phyloP scores from a whole-genome alignment of 2,888 invertebrate species.

The Acutogordius australiensis region DNA sequence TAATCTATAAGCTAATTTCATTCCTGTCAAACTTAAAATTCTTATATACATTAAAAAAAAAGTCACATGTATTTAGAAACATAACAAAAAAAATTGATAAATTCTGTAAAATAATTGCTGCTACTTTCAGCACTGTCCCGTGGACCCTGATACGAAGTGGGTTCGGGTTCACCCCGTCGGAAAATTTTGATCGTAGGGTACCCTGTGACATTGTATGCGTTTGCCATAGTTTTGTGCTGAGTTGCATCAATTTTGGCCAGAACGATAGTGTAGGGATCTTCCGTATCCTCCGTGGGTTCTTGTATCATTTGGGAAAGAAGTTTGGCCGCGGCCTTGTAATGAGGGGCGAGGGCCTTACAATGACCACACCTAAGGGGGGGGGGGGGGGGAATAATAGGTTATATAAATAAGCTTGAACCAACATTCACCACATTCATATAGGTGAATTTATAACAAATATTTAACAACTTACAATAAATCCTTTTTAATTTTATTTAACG shows the following conservation, averaged over 20 bases:
- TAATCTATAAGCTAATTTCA: too few relatives aligned
- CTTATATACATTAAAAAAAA: too few relatives aligned
- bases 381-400: neutral
- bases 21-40: too few relatives aligned
- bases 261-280: conserved; percentile 19
- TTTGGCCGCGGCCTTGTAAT: conserved; percentile 28
- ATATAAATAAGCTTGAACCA: neutral
- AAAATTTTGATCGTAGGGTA: conserved; percentile 30
- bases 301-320: conserved; percentile 17
- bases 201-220: conserved; percentile 26
- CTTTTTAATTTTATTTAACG: too few relatives aligned
- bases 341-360: conserved; percentile 27
- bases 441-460: too few relatives aligned
- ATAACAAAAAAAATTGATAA: too few relatives aligned
- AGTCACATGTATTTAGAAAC: too few relatives aligned
- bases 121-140: conserved; percentile 19
- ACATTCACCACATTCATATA: too few relatives aligned
- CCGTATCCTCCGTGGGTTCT: neutral
- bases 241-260: conserved; percentile 31
- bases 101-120: too few relatives aligned
- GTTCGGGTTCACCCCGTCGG: conserved; percentile 26
- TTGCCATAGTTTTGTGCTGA: conserved; percentile 26
- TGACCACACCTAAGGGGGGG: conserved; percentile 25
- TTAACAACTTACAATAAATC: neutral
- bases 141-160: conserved; percentile 29